Conservation (phyloP, 2,797 vertebrate genomes). For the Valencia hispanica region DNA sequence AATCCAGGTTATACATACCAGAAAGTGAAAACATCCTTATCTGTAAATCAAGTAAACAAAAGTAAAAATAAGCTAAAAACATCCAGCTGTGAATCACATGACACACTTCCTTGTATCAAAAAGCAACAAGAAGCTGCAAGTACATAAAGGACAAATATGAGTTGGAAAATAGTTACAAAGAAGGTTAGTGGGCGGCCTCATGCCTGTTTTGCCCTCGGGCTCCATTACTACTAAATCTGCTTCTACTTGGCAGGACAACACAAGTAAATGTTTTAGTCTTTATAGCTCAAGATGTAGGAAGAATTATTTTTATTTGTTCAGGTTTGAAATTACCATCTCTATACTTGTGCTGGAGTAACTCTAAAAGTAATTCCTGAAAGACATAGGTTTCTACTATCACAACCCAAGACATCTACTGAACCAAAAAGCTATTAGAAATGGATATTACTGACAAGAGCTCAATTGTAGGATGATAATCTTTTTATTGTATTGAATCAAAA, state of each 20-base stretch:
- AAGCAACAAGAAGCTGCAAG: not conserved
- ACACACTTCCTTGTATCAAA: not conserved
- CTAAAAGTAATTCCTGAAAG: slow-evolving; percentile 15
- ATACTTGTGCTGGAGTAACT: slow-evolving; percentile 5
- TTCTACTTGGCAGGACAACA: not conserved
- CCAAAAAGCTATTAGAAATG: slow-evolving; percentile 55
- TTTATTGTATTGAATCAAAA: slow-evolving; percentile 67
- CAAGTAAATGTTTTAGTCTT: not conserved
- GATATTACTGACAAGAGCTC: slow-evolving; percentile 48
- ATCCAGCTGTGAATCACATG: not conserved
- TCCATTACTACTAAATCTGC: not conserved
- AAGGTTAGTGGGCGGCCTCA: not conserved
- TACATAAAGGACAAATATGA: not conserved
- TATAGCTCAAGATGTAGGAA: not conserved
- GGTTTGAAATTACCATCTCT: slow-evolving; percentile 12
- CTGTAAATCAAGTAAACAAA: not conserved
- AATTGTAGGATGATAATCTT: slow-evolving; percentile 39
- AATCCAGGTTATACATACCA: not conserved
- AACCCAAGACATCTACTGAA: slow-evolving; percentile 45
- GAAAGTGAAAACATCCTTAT: not conserved
- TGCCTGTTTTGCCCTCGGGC: not conserved
- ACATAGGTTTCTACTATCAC: slow-evolving; percentile 39
- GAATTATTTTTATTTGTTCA: slow-evolving; percentile 8
- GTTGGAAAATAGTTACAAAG: not conserved
- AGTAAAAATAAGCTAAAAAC: not conserved